Evolutionary conservation across 2,113 vertebrate genomes (phyloP), one percentile per base, ranked within the genome.

Genomic region (Lophochroa leadbeateri): DNA sequence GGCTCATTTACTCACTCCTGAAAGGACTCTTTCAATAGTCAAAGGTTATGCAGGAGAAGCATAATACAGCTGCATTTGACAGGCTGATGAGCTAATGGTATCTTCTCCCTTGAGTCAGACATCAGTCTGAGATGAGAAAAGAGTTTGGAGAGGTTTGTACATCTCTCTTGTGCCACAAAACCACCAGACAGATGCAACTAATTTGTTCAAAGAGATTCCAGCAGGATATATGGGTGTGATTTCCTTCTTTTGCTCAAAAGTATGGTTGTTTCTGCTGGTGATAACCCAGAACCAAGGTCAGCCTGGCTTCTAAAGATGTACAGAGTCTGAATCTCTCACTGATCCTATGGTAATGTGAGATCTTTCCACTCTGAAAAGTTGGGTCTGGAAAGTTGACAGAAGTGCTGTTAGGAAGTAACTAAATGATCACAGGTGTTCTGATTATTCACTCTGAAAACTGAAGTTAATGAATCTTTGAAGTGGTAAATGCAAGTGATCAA

Each of bases 381-480:
- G 37, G 39, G 9, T 88, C 47, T 96, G 76, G 31, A 71, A 93
- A 88, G 68, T 18, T 68, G 72, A 60, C 79, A 81, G 82, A 77
- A 50, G 33, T 95, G 28, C 72, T 86, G 68, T 88, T 94, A 77
- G 57, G 52, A 93, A 84, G 77, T 64, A 84, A 76, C 83, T 69
- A 88, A 87, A 78, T 70, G 88, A 89, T 94, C 74, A 65, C 86
- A 94, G 86, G 70, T 95, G 86, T 93, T 90, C 60, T 82, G 90
- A 93, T 95, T 96, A 91, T 87, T 94, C 95, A 61, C 92, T 92
- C 80, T 89, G 92, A 94, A 92, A 95, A 84, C 78, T 43, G 57
- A 83, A 95, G 64, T 78, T 94, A 91, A 94, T 95, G 90, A 90
- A 64, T 86, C 86, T 95, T 90, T 93, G 86, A 95, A 93, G 96